phyloP scores from a whole-genome alignment of 2,113 vertebrate species.

The Oreochromis aureus region DNA sequence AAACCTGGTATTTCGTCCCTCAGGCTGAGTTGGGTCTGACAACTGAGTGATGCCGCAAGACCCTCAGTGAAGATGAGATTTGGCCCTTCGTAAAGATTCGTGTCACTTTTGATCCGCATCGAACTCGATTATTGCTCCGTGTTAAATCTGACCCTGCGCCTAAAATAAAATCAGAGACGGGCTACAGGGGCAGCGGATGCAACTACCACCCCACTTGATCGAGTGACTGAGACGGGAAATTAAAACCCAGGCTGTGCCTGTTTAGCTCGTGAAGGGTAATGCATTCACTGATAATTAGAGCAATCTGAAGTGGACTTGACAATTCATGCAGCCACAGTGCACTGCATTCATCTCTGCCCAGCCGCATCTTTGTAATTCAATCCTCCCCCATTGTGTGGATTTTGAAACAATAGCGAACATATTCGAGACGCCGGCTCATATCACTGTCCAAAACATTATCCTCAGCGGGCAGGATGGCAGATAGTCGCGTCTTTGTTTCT shows the following conservation, averaged over 20 bases:
- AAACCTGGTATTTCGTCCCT: background rate
- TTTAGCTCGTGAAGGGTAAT: conserved; percentile 22
- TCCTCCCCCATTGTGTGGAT: conserved; percentile 33
- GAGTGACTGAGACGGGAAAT: background rate
- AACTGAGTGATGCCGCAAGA: background rate
- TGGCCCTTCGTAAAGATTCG: background rate
- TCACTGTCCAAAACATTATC: conserved; percentile 34
- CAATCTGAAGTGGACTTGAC: conserved; percentile 57
- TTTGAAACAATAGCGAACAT: conserved; percentile 50
- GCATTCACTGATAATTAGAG: conserved; percentile 57
- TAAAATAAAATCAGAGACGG: background rate
- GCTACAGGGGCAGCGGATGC: background rate
- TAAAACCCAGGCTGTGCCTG: background rate
- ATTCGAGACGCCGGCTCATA: conserved; percentile 31
- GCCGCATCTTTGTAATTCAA: conserved; percentile 59
- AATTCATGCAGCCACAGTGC: conserved; percentile 40
- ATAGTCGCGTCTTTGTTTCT: conserved; percentile 48
- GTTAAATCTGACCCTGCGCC: background rate
- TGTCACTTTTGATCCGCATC: background rate
- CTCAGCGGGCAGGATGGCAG: background rate
- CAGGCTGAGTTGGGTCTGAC: background rate
- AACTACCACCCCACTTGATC: background rate
- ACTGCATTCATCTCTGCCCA: conserved; percentile 53
- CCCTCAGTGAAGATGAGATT: background rate
- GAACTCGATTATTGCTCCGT: background rate